phyloP scores from a whole-genome alignment of 53 echinoderm and acorn worm species.

The Stichopus horrens region DNA sequence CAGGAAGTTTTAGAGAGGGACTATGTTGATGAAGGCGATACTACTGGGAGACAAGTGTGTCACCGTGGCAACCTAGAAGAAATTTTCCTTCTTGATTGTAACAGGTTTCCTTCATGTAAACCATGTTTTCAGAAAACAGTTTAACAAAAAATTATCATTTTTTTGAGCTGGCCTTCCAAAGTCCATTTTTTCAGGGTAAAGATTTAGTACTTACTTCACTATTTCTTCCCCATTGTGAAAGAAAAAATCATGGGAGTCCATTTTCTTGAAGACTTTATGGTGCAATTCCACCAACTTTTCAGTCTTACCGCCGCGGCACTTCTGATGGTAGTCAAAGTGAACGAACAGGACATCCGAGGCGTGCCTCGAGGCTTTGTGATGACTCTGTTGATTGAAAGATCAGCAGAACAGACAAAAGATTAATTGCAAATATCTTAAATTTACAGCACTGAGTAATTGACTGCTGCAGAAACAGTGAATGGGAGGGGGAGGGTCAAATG shows the following conservation, averaged over 20 bases:
- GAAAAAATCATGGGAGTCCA: conserved; percentile 82
- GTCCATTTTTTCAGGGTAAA: too few relatives aligned
- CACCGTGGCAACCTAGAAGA: too few relatives aligned
- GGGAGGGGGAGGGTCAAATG: too few relatives aligned
- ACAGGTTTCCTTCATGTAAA: not conserved
- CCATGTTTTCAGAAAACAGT: not conserved
- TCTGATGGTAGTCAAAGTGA: conserved; percentile 85
- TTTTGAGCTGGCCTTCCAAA: too few relatives aligned
- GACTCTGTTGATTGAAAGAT: conserved; percentile 56
- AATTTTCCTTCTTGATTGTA: not conserved
- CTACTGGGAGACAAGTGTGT: too few relatives aligned
- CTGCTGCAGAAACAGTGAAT: too few relatives aligned
- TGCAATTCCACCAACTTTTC: conserved; percentile 71
- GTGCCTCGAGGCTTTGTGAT: conserved; percentile 82
- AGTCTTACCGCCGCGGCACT: conserved; percentile 61
- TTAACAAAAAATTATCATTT: too few relatives aligned
- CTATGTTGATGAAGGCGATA: too few relatives aligned
- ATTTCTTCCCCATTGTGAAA: conserved; percentile 65
- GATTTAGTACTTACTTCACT: not conserved
- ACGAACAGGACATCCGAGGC: conserved; percentile 66
- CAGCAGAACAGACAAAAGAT: too few relatives aligned
- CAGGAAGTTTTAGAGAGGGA: too few relatives aligned
- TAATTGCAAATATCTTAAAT: too few relatives aligned
- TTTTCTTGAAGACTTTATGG: conserved; percentile 57
- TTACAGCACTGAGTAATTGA: too few relatives aligned